phyloP scores from a whole-genome alignment of 2,888 invertebrate genomes.

The Euplexia lucipara region DNA sequence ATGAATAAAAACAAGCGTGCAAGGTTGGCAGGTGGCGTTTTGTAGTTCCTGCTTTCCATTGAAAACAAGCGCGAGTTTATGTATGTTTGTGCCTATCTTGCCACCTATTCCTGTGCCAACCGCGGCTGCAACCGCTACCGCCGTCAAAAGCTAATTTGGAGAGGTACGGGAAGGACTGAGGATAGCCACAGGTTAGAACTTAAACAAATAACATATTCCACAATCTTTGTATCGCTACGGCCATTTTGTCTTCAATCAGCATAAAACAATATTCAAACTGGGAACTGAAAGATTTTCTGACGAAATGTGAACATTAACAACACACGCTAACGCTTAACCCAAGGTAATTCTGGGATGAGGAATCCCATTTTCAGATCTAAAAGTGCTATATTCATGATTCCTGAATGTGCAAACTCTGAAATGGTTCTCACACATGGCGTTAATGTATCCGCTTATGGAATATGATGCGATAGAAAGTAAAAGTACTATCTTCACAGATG shows the following conservation, averaged over 20 bases:
- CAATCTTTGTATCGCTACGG: background rate
- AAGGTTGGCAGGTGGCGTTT: too few species aligned
- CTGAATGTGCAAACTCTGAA: slow-evolving; percentile 39
- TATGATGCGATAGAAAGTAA: slow-evolving; percentile 60
- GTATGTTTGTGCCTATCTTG: too few species aligned
- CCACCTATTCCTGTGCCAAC: too few species aligned
- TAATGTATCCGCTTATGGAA: slow-evolving; percentile 55
- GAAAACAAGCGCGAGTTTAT: too few species aligned
- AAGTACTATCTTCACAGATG: slow-evolving; percentile 62
- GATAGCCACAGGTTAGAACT: too few species aligned
- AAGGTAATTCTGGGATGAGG: slow-evolving; percentile 27
- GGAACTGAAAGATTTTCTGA: background rate
- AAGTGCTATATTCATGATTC: slow-evolving; percentile 9
- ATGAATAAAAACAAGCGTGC: too few species aligned
- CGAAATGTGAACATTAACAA: slow-evolving; percentile 39
- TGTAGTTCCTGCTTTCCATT: too few species aligned
- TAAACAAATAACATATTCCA: too few species aligned
- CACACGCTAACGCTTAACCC: slow-evolving; percentile 39
- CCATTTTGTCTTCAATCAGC: background rate
- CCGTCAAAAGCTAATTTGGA: too few species aligned
- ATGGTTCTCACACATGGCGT: slow-evolving; percentile 55
- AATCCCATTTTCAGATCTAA: slow-evolving; percentile 39
- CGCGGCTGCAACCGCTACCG: too few species aligned
- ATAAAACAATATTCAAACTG: background rate
- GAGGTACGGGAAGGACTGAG: too few species aligned